Evolutionary conservation across 1,140 invertebrate genomes (phyloP).

Genomic region (Procambarus clarkii): DNA sequence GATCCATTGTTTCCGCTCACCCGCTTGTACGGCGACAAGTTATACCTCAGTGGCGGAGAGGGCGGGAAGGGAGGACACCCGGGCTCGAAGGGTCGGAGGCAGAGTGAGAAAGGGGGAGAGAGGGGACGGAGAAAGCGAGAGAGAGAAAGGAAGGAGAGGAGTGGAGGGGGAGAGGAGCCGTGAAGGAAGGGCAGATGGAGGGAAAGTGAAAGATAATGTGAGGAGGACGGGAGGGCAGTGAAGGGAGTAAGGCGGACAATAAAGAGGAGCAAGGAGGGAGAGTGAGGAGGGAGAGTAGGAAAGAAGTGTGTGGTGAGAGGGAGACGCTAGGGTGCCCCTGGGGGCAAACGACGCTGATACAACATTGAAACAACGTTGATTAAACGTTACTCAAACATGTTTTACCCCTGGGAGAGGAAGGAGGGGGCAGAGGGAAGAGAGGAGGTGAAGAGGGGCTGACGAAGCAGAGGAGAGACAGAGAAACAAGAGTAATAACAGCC

Average conservation of each 20-base stretch:
- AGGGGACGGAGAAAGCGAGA: too few species aligned
- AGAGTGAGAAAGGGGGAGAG: not conserved
- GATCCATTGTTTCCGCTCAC: conserved; percentile 49
- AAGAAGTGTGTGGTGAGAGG: too few species aligned
- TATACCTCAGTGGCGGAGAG: not conserved
- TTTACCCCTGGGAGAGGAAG: not conserved
- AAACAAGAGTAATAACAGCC: too few species aligned
- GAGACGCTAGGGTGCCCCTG: too few species aligned
- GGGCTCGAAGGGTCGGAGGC: too few species aligned
- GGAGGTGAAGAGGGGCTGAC: not conserved
- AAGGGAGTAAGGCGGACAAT: not conserved
- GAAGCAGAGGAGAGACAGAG: conserved; percentile 73
- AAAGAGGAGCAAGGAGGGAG: not conserved
- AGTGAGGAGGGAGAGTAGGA: too few species aligned
- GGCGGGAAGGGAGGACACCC: conserved; percentile 2
- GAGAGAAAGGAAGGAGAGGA: not conserved
- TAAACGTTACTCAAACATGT: too few species aligned
- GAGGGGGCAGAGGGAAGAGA: not conserved
- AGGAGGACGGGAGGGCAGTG: not conserved
- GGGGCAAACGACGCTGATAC: too few species aligned
- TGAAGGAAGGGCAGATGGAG: not conserved
- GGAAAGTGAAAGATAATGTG: not conserved
- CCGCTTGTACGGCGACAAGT: too few species aligned
- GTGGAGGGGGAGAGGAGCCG: not conserved
- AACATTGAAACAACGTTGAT: too few species aligned